Conservation (phyloP, 2,113 vertebrate genomes). For the Ranitomeya imitator region DNA sequence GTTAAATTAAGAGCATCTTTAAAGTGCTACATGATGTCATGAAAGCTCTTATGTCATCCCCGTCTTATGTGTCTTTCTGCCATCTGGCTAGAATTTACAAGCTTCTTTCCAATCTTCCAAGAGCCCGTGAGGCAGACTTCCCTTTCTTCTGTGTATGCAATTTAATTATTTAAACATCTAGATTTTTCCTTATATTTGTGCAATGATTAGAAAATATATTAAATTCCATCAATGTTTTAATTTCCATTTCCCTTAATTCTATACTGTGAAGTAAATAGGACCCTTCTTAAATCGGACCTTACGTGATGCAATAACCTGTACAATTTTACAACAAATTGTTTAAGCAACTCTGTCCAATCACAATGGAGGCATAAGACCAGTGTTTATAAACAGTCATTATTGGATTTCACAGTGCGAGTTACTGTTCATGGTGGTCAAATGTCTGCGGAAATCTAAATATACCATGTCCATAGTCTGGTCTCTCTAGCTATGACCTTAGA, state of each 20-base stretch:
- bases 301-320: too few species aligned
- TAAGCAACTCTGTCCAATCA: too few species aligned
- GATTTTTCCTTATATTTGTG: not conserved
- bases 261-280: too few species aligned
- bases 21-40: slow-evolving; percentile 53
- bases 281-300: too few species aligned
- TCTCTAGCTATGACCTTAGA: too few species aligned
- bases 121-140: not conserved
- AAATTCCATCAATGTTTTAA: not conserved
- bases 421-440: too few species aligned
- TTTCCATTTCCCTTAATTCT: not conserved
- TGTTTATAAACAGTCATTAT: too few species aligned
- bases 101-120: slow-evolving; percentile 12
- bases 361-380: too few species aligned
- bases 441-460: too few species aligned
- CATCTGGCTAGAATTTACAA: slow-evolving; percentile 52
- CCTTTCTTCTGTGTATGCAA: not conserved
- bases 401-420: too few species aligned
- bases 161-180: not conserved
- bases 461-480: too few species aligned
- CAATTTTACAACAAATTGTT: too few species aligned
- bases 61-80: slow-evolving; percentile 34
- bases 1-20: slow-evolving; percentile 50
- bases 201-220: slow-evolving; percentile 6
- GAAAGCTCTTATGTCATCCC: slow-evolving; percentile 44